Conservation (phyloP, 2,888 invertebrate genomes). For the Drosophila cyrtoloma region DNA sequence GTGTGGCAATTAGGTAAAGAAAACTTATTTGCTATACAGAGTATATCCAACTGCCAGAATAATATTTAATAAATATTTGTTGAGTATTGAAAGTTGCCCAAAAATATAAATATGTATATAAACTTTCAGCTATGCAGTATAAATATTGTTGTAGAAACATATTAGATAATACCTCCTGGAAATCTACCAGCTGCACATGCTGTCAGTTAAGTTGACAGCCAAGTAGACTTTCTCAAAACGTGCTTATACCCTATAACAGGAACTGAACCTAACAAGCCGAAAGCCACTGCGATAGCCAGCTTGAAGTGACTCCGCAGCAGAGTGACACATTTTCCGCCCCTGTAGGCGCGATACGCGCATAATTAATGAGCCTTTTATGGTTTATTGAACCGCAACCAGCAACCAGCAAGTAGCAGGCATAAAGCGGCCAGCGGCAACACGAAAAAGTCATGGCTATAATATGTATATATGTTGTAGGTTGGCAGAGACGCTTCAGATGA, state of each 20-base stretch:
- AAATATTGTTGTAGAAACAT: background rate
- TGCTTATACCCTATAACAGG: conserved; percentile 39
- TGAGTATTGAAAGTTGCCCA: background rate
- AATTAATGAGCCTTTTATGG: conserved; percentile 85
- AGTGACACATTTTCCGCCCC: conserved; percentile 80
- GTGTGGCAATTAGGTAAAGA: background rate
- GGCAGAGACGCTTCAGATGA: conserved; percentile 52
- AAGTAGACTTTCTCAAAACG: conserved; percentile 7
- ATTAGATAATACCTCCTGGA: background rate
- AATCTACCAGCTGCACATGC: background rate
- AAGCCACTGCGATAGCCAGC: conserved; percentile 42
- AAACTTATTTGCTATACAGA: background rate
- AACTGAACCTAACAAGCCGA: conserved; percentile 36
- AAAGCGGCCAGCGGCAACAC: conserved; percentile 38
- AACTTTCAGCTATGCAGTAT: background rate
- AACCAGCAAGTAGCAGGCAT: conserved; percentile 22
- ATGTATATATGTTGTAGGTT: conserved; percentile 20
- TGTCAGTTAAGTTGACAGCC: background rate
- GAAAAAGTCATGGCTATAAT: conserved; percentile 64
- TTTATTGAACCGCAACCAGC: conserved; percentile 83
- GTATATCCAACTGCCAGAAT: background rate
- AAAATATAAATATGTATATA: background rate
- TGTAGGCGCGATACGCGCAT: conserved; percentile 83
- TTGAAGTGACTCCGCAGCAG: conserved; percentile 23
- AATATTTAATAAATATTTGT: background rate